Evolutionary conservation across 2,113 vertebrate genomes (phyloP), one percentile per base, ranked within the genome.

Genomic region (Strix aluco): DNA sequence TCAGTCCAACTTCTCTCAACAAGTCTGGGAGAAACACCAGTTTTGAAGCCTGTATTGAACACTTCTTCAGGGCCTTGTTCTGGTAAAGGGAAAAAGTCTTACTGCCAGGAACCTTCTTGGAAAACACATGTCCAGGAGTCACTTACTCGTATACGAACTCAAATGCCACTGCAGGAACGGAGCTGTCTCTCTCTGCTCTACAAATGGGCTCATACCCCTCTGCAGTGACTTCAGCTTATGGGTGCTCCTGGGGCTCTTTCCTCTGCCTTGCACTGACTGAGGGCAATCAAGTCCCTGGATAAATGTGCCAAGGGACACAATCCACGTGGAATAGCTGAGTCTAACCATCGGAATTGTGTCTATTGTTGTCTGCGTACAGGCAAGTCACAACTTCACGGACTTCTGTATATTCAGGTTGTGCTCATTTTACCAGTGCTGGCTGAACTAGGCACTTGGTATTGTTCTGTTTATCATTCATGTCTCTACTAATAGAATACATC

Each of bases 271-370:
- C 10, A 26, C 21, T 13, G 32, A 17, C 7, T 20, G 44, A 80
- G 47, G 2, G 2, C 2, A 1, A 42, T 51, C 0, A 0, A 55
- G 5, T 20, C 14, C 13, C 59, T 44, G 44, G 49, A 59, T 10
- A 69, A 61, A 72, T 6, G 6, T 58, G 16, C 65, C 57, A 63
- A n/a, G 54, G 38, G 57, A 36, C 47, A 75, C 15, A 81, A 58
- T n/a, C 38, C 52, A 4, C 0, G 15, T 15, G 61, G 66, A 84
- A 67, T 0, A 72, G n/a, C 79, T 52, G 27, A 14, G 29, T 58
- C 44, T 18, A 29, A 36, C 55, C 44, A 4, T 0, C 36, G 29
- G 34, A 74, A 13, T 15, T 32, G n/a, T 46, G 18, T 10, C 65
- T 47, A 0, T 11, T 63, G 32, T 32, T 51, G 11, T 9, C n/a